Conservation (phyloP, 2,888 invertebrate species). For the Pandemis cinnamomeana region DNA sequence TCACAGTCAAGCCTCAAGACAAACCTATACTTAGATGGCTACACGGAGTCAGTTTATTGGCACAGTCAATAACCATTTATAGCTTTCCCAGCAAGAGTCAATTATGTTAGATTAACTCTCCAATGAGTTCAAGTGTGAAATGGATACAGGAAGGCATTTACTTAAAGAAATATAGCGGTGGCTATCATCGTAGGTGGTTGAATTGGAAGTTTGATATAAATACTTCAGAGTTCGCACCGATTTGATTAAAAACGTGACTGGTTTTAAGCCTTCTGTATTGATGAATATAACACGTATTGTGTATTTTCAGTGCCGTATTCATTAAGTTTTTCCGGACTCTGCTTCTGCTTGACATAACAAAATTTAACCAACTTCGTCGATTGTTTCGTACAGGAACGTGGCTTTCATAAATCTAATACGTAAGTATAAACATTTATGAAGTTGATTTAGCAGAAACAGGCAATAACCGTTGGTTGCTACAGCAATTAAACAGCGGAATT, state of each 20-base stretch:
- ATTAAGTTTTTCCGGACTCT: not conserved
- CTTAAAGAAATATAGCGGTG: not conserved
- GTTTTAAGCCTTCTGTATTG: not conserved
- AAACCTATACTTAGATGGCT: conserved; percentile 48
- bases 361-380: no score
- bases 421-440: conserved; percentile 26
- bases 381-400: not conserved
- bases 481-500: conserved; percentile 72
- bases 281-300: not conserved
- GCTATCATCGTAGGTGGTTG: not conserved
- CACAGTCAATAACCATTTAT: conserved; percentile 77
- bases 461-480: conserved; percentile 55
- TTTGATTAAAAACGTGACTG: not conserved
- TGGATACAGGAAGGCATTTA: conserved; percentile 33
- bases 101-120: conserved; percentile 75
- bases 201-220: not conserved
- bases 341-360: no score
- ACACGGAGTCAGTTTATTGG: conserved; percentile 69
- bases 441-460: conserved; percentile 41
- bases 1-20: conserved; percentile 43
- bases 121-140: conserved; percentile 65
- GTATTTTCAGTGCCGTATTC: not conserved
- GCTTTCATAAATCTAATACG: conserved; percentile 1
- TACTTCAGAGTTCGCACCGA: not conserved
- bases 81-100: conserved; percentile 75